These are phyloP conservation scores for Collichthys lucidus DNA, from an alignment of 2,113 vertebrate species.

Conservation along the genomic window DNA sequence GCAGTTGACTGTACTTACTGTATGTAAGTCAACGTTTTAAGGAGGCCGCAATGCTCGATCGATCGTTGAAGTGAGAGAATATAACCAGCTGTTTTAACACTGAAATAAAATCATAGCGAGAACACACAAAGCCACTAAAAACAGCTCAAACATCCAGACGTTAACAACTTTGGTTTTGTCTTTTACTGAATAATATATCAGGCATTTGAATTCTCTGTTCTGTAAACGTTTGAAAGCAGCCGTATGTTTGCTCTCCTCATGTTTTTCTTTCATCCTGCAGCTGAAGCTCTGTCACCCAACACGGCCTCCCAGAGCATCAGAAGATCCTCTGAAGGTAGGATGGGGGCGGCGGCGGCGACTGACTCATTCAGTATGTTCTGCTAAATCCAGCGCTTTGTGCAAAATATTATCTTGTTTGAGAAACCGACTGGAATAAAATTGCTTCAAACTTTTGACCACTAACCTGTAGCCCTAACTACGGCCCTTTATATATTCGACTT, in stretches of 20 bases:
- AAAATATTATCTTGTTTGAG: not conserved
- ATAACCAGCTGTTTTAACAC: no score
- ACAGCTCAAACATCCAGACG: not conserved
- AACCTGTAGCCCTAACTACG: no score
- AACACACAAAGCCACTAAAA: no score
- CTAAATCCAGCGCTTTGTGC: not conserved
- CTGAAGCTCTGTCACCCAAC: conserved; percentile 83
- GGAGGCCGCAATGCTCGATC: no score
- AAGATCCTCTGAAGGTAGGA: conserved; percentile 85
- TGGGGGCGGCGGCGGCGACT: no score
- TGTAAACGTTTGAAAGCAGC: not conserved
- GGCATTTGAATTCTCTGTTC: not conserved
- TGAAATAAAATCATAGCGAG: no score
- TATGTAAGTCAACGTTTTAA: no score
- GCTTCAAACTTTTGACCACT: not conserved
- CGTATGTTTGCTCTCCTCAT: not conserved
- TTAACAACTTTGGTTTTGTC: not conserved
- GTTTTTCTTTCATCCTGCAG: conserved; percentile 70
- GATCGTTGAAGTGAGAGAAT: no score
- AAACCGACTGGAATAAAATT: not conserved
- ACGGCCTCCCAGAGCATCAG: conserved; percentile 82
- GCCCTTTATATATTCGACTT: not conserved
- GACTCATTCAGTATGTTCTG: not conserved
- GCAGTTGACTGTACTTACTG: no score
- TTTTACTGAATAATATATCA: not conserved